phyloP scores from a whole-genome alignment of 2,888 invertebrate genomes.

The Shargacucullia verbasci region DNA sequence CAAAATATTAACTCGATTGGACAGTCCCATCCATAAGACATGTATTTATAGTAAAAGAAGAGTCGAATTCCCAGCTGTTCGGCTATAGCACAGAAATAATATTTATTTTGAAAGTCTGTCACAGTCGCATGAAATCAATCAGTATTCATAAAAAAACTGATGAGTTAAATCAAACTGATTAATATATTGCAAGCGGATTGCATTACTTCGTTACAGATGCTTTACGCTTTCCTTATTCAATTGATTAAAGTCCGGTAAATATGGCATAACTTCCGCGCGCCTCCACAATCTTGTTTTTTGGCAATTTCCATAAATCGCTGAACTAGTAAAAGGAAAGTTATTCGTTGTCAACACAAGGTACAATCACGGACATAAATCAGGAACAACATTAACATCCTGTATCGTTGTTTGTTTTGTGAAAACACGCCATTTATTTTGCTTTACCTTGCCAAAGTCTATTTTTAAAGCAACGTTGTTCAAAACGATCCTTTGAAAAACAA shows the following conservation, averaged over 20 bases:
- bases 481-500: conserved; percentile 77
- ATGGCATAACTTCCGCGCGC: conserved; percentile 12
- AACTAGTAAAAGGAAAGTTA: conserved; percentile 49
- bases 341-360: conserved; percentile 49
- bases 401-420: conserved; percentile 62
- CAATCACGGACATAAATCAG: conserved; percentile 62
- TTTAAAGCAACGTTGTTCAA: conserved; percentile 62
- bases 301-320: conserved; percentile 45
- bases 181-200: conserved; percentile 10
- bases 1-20: no score
- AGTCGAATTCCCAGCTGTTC: no score
- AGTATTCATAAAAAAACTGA: conserved; percentile 5
- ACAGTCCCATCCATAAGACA: no score
- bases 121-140: neutral
- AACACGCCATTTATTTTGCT: conserved; percentile 61
- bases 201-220: conserved; percentile 15
- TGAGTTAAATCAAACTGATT: conserved; percentile 7
- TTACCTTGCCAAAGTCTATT: conserved; percentile 63
- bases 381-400: conserved; percentile 56
- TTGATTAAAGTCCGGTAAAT: conserved; percentile 20
- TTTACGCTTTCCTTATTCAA: conserved; percentile 11
- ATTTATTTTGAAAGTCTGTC: neutral
- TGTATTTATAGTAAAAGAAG: no score
- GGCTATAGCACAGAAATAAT: neutral
- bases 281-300: conserved; percentile 35